A percentile compares a stretch with the other conserved stretches of the same genome.
These are phyloP conservation scores for Cheilosia soror DNA, from an alignment of 2,888 invertebrate genomes.

Conservation along the genomic window DNA sequence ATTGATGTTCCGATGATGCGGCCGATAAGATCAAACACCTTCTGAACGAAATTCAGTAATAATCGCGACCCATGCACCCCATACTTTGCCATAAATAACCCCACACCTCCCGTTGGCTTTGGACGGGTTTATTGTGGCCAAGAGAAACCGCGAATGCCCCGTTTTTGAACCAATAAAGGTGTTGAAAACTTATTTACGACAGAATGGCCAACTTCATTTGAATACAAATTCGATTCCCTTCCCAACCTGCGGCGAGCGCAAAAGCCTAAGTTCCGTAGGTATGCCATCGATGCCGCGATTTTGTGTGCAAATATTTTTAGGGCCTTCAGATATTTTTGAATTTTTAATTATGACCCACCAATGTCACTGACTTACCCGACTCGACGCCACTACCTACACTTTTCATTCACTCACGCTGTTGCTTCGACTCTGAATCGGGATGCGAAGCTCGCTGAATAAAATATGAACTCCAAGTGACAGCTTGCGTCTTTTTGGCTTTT, in stretches of 20 bases:
- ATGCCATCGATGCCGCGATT: not conserved
- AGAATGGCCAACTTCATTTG: constrained; percentile 43
- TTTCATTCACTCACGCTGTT: constrained; percentile 1
- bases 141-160: constrained; percentile 11
- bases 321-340: constrained; percentile 48
- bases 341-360: constrained; percentile 57
- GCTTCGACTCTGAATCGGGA: constrained; percentile 4
- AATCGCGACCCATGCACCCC: constrained; percentile 57
- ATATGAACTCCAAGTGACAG: constrained; percentile 58
- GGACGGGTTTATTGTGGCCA: constrained; percentile 51
- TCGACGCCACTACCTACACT: too few species aligned
- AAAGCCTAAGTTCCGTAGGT: not conserved
- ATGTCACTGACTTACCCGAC: not conserved
- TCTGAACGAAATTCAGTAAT: constrained; percentile 55
- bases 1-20: not conserved
- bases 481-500: constrained; percentile 54
- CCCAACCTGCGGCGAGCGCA: not conserved
- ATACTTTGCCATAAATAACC: constrained; percentile 67
- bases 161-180: constrained; percentile 45
- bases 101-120: constrained; percentile 55
- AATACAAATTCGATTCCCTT: constrained; percentile 40
- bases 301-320: constrained; percentile 8
- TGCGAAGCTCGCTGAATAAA: constrained; percentile 42
- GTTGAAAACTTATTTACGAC: constrained; percentile 65
- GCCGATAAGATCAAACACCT: constrained; percentile 56